phyloP scores from a whole-genome alignment of 35 echinoderm and acorn worm genomes.

The Antedon bifida region DNA sequence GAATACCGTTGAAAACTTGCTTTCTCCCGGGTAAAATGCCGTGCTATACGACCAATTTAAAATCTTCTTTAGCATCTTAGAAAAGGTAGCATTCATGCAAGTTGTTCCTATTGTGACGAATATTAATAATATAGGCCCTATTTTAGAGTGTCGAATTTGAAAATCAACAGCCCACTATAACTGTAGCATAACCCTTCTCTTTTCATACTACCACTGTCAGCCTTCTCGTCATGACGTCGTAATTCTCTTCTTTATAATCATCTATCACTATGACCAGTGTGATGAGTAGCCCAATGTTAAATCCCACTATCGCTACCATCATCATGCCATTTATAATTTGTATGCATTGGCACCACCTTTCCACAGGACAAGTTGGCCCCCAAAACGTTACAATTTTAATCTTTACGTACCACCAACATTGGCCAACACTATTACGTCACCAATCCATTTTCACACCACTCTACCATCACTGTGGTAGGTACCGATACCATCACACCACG shows the following conservation, averaged over 20 bases:
- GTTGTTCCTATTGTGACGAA: conserved; percentile 57
- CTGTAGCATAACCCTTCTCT: background rate
- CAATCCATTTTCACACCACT: no score
- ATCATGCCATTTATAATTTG: background rate
- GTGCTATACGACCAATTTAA: conserved; percentile 82
- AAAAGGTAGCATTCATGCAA: conserved; percentile 69
- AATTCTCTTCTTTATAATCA: background rate
- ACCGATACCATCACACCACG: no score
- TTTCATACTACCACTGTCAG: background rate
- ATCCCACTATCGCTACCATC: no score
- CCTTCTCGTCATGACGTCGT: background rate
- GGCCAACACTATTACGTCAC: no score
- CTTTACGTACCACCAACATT: no score
- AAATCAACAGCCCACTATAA: background rate
- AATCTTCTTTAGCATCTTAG: conserved; percentile 25
- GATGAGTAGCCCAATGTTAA: no score
- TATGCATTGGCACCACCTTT: no score
- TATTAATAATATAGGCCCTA: background rate
- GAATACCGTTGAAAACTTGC: conserved; percentile 63
- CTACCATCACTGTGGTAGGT: no score
- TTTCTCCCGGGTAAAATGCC: conserved; percentile 76
- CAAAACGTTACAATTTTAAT: no score
- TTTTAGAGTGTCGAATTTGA: background rate
- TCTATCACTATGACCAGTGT: no score
- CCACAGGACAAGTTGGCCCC: no score